Evolutionary conservation across 2,797 vertebrate species (phyloP).

Genomic region (Cirrhinus molitorella): DNA sequence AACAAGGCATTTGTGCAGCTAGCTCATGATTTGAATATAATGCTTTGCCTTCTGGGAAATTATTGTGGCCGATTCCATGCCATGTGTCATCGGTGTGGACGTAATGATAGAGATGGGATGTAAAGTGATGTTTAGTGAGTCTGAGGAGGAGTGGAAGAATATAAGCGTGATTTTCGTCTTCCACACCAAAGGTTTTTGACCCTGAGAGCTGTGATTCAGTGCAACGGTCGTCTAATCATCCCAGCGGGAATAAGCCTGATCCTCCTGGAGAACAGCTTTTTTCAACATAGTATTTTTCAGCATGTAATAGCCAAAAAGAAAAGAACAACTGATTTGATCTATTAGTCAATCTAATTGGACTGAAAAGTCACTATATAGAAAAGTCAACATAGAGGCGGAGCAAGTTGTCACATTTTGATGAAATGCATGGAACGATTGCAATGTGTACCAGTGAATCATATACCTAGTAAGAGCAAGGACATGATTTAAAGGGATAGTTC

Average conservation of each 20-base stretch:
- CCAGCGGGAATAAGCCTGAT: neutral
- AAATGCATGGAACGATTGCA: neutral
- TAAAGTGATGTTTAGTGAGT: conserved; percentile 54
- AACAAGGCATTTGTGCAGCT: conserved; percentile 37
- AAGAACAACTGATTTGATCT: neutral
- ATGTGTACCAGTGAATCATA: neutral
- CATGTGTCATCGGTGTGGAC: neutral
- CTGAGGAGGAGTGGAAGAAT: conserved; percentile 58
- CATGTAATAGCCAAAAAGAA: neutral
- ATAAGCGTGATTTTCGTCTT: conserved; percentile 40
- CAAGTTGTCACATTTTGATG: neutral
- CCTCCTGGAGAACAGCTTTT: neutral
- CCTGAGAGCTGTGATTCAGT: neutral
- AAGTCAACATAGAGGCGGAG: neutral
- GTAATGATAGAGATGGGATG: conserved; percentile 13
- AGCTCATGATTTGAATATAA: conserved; percentile 30
- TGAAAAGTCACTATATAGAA: neutral
- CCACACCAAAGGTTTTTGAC: neutral
- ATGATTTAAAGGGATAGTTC: neutral
- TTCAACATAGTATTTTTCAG: neutral
- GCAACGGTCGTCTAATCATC: neutral
- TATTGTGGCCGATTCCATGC: conserved; percentile 7
- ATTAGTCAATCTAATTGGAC: neutral
- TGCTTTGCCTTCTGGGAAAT: neutral
- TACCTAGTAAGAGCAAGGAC: neutral